These are phyloP conservation scores for Pangasius larnaudii DNA, from an alignment of 2,797 vertebrate genomes.

Conservation along the genomic window DNA sequence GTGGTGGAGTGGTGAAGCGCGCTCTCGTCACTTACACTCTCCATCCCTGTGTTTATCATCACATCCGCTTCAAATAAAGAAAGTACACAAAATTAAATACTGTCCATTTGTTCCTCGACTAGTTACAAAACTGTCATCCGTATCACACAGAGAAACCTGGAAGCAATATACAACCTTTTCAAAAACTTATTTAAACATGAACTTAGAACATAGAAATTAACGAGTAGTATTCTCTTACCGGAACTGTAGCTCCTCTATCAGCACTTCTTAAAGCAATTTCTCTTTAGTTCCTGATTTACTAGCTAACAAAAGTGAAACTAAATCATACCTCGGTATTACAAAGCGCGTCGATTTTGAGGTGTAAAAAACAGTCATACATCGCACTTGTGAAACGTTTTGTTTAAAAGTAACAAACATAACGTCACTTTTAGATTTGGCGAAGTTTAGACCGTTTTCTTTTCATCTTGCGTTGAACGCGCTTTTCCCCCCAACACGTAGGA, in stretches of 20 bases:
- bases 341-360: slow-evolving; percentile 31
- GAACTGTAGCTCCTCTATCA: background rate
- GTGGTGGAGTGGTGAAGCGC: slow-evolving; percentile 86
- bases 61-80: slow-evolving; percentile 29
- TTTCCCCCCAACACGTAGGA: slow-evolving; percentile 28
- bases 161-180: background rate
- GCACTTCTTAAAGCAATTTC: slow-evolving; percentile 1
- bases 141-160: background rate
- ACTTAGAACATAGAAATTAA: background rate
- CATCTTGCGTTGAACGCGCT: background rate
- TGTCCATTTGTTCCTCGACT: background rate
- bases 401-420: background rate
- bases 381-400: background rate
- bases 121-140: background rate
- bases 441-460: background rate
- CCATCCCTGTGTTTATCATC: slow-evolving; percentile 55
- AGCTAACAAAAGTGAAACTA: slow-evolving; percentile 76
- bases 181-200: background rate
- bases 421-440: background rate
- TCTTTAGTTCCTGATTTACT: slow-evolving; percentile 65
- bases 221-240: slow-evolving; percentile 5
- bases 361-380: background rate
- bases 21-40: slow-evolving; percentile 70
- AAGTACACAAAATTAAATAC: background rate
- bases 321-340: slow-evolving; percentile 56